Base-by-base conservation (phyloP, 1,140 invertebrate species). In the Atta colombica region DNA sequence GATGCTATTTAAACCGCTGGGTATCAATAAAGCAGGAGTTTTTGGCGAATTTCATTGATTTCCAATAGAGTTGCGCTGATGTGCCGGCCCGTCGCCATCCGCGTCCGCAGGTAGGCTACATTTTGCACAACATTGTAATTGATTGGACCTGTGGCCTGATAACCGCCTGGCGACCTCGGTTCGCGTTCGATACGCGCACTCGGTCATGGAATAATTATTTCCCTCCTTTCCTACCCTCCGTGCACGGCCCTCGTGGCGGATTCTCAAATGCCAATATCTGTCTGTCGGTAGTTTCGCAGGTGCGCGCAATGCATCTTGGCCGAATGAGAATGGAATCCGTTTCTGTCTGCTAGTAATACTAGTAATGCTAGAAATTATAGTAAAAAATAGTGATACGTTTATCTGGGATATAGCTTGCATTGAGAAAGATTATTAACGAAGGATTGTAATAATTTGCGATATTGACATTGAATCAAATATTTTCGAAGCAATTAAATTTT, bases 11-110 rank as follows among this genome's bases (percentile, higher is more conserved):
- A 91, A 93, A 92, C 89, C 88, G 58, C 87, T 72, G 80, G 88
- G 84, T 90, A 93, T 93, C 91, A 91, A 93, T 93, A 93, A 93
- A 87, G 87, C 85, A 93, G 90, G 89, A 92, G 90, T 93, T 93
- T 92, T 93, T 90, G 91, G 91, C 87, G 89, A 92, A 91, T 93
- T 92, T 92, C 92, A 93, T 93, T 93, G 93, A 93, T 93, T 93
- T 93, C 90, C 92, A 89, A 93, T 93, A 85, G 87, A 90, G 86
- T 86, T 85, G 91, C 90, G 85, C 77, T 68, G 88, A 91, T 92
- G 89, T 87, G 89, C 86, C 75, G 69, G 87, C 65, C 77, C 65
- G 86, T 80, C 71, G 63, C 69, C 66, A 77, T 77, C 71, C 51
- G 87, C 81, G 87, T 74, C 78, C 80, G 53, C 77, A 89, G 87